Evolutionary conservation across 2,113 vertebrate genomes (phyloP), one percentile per base, ranked within the genome.

Genomic region (Leucopternis melanops): DNA sequence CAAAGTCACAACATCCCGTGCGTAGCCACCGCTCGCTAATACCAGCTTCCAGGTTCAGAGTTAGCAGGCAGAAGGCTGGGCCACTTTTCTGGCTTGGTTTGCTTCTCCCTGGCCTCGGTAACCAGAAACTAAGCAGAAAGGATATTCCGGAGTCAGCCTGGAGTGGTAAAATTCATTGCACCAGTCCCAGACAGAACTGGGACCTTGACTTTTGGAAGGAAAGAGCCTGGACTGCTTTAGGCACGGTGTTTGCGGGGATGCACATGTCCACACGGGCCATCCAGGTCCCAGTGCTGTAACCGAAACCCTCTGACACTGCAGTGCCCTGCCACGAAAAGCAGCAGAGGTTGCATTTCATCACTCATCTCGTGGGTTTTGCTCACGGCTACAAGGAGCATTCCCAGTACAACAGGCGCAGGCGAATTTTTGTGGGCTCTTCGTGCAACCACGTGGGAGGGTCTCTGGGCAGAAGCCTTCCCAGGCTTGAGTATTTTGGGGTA

Each of bases 211-310:
- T 69, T 65, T 38, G 62, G 45, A 82, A 12, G 44, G 10, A 34
- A 84, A 57, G 27, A 71, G 29, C 19, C 15, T 40, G 16, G 25
- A 47, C 44, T 55, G 21, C 26, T 80, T 72, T 54, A 10, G 36
- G 47, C 22, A 10, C 4, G 29, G 63, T 2, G 2, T 42, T 58
- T 0, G 1, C 0, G 0, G 57, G 23, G 52, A 65, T 61, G 61
- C 32, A 5, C 32, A 2, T 16, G 32, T 38, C 66, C 1, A 2
- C 74, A 36, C 36, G 66, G 67, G 49, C 16, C 27, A 61, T 44
- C 27, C 38, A n/a, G 44, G 44, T 66, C 59, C 21, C 59, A 23
- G 65, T 0, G 0, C 49, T 61, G 38, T 69, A 61, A 79, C 6
- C 26, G 47, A 94, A 89, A 84, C 65, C 89, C 44, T 9, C 18